Base-by-base conservation (phyloP, 2,888 invertebrate species). In the Amphipoea oculea region DNA sequence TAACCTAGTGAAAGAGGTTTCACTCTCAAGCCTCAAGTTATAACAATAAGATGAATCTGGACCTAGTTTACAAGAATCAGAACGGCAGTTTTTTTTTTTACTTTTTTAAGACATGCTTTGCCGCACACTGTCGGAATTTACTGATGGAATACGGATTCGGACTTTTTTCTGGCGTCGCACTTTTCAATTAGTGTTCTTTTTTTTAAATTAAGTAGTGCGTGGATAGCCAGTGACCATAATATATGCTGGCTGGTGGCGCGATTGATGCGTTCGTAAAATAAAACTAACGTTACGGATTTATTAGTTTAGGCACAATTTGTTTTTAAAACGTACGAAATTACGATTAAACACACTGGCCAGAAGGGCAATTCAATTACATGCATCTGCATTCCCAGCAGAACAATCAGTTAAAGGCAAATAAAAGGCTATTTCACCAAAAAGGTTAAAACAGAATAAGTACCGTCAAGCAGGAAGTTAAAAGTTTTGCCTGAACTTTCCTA, bases 1-100 rank as follows among this genome's bases (percentile, higher is more conserved):
- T 88, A 79, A 76, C 71, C 54, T 45, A 84, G 74, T 73, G 78
- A 76, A 76, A 84, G 84, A 87, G 42, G 70, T 88, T 89, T 89
- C 83, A 84, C 89, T 89, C 71, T 89, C 82, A 63, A 69, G 67
- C n/a, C 20, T 76, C 65, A 77, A 72, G 57, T 77, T 77, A 57
- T 82, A 76, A 86, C 79, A 79, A 76, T 77, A 54, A 76, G 63
- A 86, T 73, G 66, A 70, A 84, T 74, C 68, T 77, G 76, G 69
- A 82, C 71, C 81, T 77, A 86, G 76, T 86, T 85, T 76, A 72
- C 42, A 70, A 70, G 70, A 82, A 80, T 67, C 65, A 51, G 67
- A 78, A 40, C 60, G 20, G 48, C 12, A 29, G 0, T 40, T 66
- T 70, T 66, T 80, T 78, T 63, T 60, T 29, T 2, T n/a, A 36